Evolutionary conservation across 1,140 invertebrate species (phyloP), one percentile per base, ranked within the genome.

Genomic region (Steinernema khuongi): DNA sequence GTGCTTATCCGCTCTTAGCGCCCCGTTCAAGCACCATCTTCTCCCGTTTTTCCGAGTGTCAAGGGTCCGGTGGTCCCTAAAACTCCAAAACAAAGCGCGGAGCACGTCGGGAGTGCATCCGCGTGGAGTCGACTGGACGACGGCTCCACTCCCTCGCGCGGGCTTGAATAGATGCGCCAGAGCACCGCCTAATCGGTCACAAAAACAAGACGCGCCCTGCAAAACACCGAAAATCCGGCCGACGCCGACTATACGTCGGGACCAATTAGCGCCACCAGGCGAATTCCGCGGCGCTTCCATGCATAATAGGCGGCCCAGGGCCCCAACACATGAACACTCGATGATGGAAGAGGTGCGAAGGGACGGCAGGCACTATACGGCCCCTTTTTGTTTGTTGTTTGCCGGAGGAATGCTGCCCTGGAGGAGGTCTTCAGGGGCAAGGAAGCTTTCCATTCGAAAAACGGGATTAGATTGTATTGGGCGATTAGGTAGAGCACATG

Each of bases 301-400:
- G 50, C 50, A 60, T 60, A 60, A 60, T 60, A 60, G 11, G 50
- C 50, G 50, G 50, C 50, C 50, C 14, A 60, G 26, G 22, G 50
- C 50, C 50, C 14, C 14, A 60, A 60, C 50, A 60, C 26, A 60
- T 60, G 50, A 60, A 22, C 50, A 60, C 14, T n/a, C 50, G 50
- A 60, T 60, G 50, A 60, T 60, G 50, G 22, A 60, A 60, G 50
- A 60, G 50, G 50, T 60, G 50, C 50, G 50, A 60, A 60, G 50
- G n/a, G n/a, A 60, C 26, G 7, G 7, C 36, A 7, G 36, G 50
- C 50, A 60, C 50, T 60, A 60, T 60, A 60, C 50, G 50, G 50
- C 50, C 7, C 14, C 7, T n/a, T 41, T n/a, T 41, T 41, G 7
- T 41, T 41, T 41, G 36, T 41, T 41, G n/a, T 11, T 41, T 41